Percentiles rank a stretch among this genome's conserved stretches.
Conservation (phyloP, 2,113 vertebrate species). For the Myrmophylax atrothorax region DNA sequence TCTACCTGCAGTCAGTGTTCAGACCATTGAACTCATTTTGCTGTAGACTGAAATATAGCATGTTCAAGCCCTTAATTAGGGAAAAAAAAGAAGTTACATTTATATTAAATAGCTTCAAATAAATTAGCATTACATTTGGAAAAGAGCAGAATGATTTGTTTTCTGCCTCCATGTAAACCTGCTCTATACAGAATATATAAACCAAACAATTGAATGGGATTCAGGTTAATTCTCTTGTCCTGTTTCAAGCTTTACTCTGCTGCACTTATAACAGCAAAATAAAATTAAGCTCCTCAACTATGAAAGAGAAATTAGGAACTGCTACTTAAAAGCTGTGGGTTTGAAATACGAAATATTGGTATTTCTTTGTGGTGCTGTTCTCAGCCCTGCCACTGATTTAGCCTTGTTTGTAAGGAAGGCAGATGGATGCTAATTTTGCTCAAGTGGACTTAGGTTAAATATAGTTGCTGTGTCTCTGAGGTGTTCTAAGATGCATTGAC, state of each 20-base stretch:
- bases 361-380: background rate
- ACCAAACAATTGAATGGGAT: background rate
- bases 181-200: background rate
- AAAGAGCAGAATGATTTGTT: background rate
- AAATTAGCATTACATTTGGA: background rate
- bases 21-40: background rate
- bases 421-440: background rate
- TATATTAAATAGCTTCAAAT: background rate
- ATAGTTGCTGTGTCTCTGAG: background rate
- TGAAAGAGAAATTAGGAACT: background rate
- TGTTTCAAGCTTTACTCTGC: background rate
- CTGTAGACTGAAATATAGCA: background rate
- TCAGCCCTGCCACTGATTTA: background rate
- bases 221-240: background rate
- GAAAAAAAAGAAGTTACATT: background rate
- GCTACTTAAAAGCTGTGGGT: background rate
- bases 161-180: background rate
- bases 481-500: background rate
- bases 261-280: background rate
- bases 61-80: background rate
- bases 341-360: background rate
- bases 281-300: background rate
- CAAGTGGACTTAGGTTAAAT: background rate
- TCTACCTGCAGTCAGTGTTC: background rate
- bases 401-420: background rate